Evolutionary conservation across 2,888 invertebrate genomes (phyloP), one percentile per base, ranked within the genome.

Genomic region (Ischnus inquisitorius): DNA sequence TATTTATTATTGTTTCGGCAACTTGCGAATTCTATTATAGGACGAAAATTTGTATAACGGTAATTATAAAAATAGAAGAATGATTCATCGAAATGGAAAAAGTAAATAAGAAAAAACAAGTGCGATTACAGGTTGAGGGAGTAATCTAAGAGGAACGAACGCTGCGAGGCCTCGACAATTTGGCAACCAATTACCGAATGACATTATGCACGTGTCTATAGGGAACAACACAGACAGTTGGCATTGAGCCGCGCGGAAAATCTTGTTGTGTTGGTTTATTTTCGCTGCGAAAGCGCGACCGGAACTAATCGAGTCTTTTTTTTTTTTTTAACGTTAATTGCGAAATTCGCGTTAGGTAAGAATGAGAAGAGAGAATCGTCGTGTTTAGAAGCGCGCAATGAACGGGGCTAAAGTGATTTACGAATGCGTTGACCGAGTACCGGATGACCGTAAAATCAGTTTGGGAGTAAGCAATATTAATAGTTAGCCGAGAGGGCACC

Each of bases 401-500:
- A 16, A 46, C 46, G 41, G 34, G 48, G 60, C 25, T 28, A 25
- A 25, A 12, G 60, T 62, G 64, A 74, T 75, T 75, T 46, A 72
- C 65, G 57, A 68, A 51, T 75, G 19, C 34, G 46, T 25, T 71
- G 62, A 75, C 72, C 74, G 78, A 78, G 46, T 71, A 80, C 69
- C 78, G 74, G 74, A 75, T 78, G 69, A 69, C 64, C 78, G 78
- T 75, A 76, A 79, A 81, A 71, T 48, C 39, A n/a, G 43, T 80
- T 67, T 28, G 48, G 51, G 68, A 78, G 68, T 68, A 68, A 74
- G 71, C 69, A 83, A 84, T 90, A 89, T 90, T 89, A 89, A 90
- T 89, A 90, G 88, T 86, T 60, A 54, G 77, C 83, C 77, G 77
- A 67, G 88, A 89, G 90, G 89, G 88, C 88, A 89, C 85, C 74